Base-by-base conservation (phyloP, 2,888 invertebrate genomes). In the Stenurella melanura region DNA sequence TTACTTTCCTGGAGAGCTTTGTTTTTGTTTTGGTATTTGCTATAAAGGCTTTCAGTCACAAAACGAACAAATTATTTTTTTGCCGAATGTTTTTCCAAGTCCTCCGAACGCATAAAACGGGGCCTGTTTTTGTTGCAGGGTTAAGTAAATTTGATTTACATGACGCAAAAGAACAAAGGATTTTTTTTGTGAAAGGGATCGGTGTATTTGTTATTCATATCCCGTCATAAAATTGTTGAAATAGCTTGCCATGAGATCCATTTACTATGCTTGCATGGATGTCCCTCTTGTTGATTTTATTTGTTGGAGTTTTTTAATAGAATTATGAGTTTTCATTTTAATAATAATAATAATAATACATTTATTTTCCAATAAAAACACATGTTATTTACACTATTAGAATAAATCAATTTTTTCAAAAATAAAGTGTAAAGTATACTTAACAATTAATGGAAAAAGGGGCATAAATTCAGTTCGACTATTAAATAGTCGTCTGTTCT, bases 1-100 rank as follows among this genome's bases (percentile, higher is more conserved):
- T 54, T 50, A 60, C 60, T 71, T 68, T 68, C 56, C 68, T 54
- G 34, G 42, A 70, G 60, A 21, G 64, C 30, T 30, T 64, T 64
- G 64, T 64, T 64, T 70, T 70, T 70, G 30, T 57, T 17, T 38
- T 18, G 70, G 70, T 21, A 15, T 67, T 50, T 50, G 67, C 67
- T 56, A 19, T 26, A 19, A 21, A 58, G 58, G 58, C 58, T 58
- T 50, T 58, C 58, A 58, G 58, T 19, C 58, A 58, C 19, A 58
- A 58, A 58, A 58, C 18, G 58, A 21, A 21, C 58, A 15, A 58
- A 21, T 12, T 21, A 58, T 58, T 58, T 19, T 50, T 58, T 58
- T 58, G 19, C 15, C 2, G 58, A 10, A 58, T 58, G 21, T 19
- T 21, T 21, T 58, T 15, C 58, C 58, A 58, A n/a, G 50, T 50